Base-by-base conservation (phyloP, 2,888 invertebrate genomes). In the Parnassius smintheus region DNA sequence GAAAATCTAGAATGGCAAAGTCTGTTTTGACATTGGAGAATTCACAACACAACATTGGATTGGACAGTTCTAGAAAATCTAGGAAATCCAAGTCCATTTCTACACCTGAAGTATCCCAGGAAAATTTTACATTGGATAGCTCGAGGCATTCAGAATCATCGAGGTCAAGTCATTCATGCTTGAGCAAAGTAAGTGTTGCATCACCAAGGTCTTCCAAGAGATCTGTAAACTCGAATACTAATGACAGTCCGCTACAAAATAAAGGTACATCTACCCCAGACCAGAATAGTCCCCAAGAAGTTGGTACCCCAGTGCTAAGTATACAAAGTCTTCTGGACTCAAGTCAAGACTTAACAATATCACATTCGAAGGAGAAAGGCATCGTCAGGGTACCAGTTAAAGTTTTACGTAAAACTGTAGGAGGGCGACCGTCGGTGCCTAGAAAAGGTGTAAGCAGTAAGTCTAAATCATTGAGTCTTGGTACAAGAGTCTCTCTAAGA, bases 311-410 rank as follows among this genome's bases (percentile, higher is more conserved):
- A 0, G 78, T 90, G 1, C 69, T 90, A 0, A 85, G 76, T 65
- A 88, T 90, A 10, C 83, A 83, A 66, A 81, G 77, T 52, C 72
- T 91, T 2, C 62, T 91, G 22, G 76, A 87, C 51, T 78, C 84
- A 2, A 82, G 80, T 42, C 75, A 72, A 10, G 76, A 72, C 50
- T 78, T 82, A 0, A 54, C 69, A 3, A 50, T 62, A 2, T 75
- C 74, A 3, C 66, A 51, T 22, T 65, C 75, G 2, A 59, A 10
- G 74, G 51, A 45, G 69, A 62, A 58, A 70, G 46, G 59, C 1
- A 78, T 74, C 10, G 22, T 13, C 7, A 58, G 25, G 25, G 10
- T 57, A 41, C 42, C 52, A 11, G 7, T 18, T 12, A 35, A 46
- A 9, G 2, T 12, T 12, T 22, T 49, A 46, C 72, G 86, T 61